Conservation (phyloP, 1,140 invertebrate species). For the Dendrolimus punctatus region DNA sequence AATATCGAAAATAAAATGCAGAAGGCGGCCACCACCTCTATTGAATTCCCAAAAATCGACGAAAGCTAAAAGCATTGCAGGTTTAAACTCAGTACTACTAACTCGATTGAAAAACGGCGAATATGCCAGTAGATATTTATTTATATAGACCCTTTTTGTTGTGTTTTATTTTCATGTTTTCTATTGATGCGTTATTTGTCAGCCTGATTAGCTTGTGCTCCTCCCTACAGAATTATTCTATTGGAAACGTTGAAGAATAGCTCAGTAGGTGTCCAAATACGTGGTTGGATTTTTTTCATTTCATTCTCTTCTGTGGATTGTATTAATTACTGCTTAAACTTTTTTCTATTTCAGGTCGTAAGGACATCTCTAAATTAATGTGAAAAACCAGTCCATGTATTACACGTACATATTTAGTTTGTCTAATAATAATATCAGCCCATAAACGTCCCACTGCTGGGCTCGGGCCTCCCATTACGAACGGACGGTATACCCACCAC, state of each 20-base stretch:
- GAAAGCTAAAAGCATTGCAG: conserved; percentile 38
- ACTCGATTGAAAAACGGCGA: too few species aligned
- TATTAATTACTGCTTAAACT: background rate
- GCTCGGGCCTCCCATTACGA: too few species aligned
- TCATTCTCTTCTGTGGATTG: background rate
- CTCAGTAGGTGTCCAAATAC: conserved; percentile 25
- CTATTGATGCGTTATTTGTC: conserved; percentile 61
- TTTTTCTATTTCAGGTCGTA: too few species aligned
- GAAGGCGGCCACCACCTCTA: conserved; percentile 45
- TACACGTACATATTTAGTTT: too few species aligned
- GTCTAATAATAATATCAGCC: too few species aligned
- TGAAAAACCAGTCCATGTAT: too few species aligned
- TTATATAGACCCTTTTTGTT: too few species aligned
- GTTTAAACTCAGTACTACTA: too few species aligned
- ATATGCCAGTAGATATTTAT: too few species aligned
- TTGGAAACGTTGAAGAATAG: conserved; percentile 38
- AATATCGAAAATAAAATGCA: conserved; percentile 41
- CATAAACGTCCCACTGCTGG: too few species aligned
- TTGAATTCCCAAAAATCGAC: conserved; percentile 48
- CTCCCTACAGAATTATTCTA: conserved; percentile 26
- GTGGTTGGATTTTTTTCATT: conserved; percentile 17
- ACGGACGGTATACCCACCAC: too few species aligned
- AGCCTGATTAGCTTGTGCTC: conserved; percentile 49
- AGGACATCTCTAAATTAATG: too few species aligned
- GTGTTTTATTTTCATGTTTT: background rate